Conservation (phyloP, 2,797 vertebrate genomes). For the Catamblyrhynchus diadema region DNA sequence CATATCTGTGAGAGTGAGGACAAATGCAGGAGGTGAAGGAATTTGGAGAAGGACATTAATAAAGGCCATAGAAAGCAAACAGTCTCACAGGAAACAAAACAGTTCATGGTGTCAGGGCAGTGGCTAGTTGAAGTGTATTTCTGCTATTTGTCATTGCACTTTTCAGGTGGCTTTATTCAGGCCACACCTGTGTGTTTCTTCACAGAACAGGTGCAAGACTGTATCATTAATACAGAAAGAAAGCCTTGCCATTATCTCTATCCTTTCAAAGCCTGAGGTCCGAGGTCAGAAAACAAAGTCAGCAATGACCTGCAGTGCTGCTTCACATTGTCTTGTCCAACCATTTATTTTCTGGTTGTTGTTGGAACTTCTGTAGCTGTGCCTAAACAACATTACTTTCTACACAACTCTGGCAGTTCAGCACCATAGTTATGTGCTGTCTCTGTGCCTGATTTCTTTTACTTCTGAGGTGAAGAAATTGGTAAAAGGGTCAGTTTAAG, state of each 20-base stretch:
- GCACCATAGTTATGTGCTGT: background rate
- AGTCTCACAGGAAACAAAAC: background rate
- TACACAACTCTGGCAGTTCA: background rate
- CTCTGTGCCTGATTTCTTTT: background rate
- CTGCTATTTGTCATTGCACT: background rate
- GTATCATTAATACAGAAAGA: background rate
- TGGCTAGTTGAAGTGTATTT: background rate
- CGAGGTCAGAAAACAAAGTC: background rate
- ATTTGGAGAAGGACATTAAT: background rate
- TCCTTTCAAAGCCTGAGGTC: background rate
- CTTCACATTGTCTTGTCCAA: background rate
- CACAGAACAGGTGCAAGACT: background rate
- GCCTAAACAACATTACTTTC: background rate
- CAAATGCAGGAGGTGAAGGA: background rate
- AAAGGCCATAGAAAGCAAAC: background rate
- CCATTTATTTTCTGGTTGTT: background rate
- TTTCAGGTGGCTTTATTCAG: background rate
- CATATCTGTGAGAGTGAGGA: rapidly evolving
- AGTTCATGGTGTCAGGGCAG: background rate
- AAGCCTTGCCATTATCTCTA: background rate
- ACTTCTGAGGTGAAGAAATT: background rate
- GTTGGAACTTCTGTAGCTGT: background rate
- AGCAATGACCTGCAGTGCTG: background rate
- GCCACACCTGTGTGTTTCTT: background rate
- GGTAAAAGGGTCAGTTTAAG: background rate